Evolutionary conservation across 2,113 vertebrate genomes (phyloP).

Genomic region (Gymnarchus niloticus): DNA sequence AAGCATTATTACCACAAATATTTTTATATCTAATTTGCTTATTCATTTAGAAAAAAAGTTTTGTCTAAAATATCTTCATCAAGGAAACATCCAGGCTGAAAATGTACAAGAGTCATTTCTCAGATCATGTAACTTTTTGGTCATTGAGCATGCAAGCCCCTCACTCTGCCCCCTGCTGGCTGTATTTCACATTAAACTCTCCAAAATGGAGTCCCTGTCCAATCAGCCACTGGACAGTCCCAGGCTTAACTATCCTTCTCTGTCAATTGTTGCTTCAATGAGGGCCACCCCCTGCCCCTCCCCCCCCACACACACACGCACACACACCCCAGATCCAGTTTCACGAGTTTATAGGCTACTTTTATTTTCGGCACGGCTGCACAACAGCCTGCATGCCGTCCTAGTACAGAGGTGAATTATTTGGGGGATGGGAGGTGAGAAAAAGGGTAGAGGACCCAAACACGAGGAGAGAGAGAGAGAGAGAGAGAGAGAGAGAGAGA

Average conservation of each 20-base stretch:
- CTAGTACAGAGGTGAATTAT: not conserved
- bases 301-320: not conserved
- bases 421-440: not conserved
- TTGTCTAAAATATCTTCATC: not conserved
- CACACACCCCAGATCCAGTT: constrained; percentile 6
- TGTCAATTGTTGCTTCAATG: not conserved
- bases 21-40: not conserved
- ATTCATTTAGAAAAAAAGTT: not conserved
- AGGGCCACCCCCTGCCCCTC: not conserved
- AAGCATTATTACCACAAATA: too few species aligned
- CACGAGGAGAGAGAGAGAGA: not conserved
- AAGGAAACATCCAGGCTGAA: not conserved
- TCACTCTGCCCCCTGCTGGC: not conserved
- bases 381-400: not conserved
- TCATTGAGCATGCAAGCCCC: not conserved
- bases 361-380: constrained; percentile 22
- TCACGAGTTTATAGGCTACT: constrained; percentile 1
- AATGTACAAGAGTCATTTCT: not conserved
- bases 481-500: not conserved
- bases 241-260: not conserved
- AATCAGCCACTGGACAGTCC: not conserved
- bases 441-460: not conserved
- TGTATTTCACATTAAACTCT: not conserved
- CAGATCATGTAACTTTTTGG: not conserved
- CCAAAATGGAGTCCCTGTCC: not conserved